Conservation (phyloP, 2,113 vertebrate species). For the Scolopax mira region DNA sequence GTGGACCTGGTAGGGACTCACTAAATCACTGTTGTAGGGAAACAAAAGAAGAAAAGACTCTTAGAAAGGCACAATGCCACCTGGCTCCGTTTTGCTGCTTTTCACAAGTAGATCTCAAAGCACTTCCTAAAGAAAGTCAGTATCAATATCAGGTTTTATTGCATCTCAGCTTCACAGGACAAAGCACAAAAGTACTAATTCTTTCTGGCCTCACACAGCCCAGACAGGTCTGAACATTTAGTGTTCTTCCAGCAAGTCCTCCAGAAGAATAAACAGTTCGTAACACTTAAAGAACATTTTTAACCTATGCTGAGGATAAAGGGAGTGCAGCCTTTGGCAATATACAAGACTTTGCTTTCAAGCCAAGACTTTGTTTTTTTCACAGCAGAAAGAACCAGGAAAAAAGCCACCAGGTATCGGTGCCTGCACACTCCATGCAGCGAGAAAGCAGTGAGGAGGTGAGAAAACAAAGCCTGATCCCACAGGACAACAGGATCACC, state of each 20-base stretch:
- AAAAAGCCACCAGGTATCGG: neutral
- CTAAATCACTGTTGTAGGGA: neutral
- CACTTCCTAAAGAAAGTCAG: neutral
- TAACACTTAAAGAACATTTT: neutral
- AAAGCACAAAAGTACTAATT: neutral
- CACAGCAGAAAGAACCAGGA: neutral
- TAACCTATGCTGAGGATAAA: neutral
- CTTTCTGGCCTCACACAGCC: neutral
- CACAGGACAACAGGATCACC: neutral
- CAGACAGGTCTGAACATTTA: neutral
- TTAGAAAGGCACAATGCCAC: neutral
- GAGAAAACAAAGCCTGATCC: neutral
- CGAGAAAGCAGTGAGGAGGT: neutral
- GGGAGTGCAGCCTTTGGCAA: neutral
- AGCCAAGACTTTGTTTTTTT: neutral
- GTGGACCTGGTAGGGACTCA: neutral
- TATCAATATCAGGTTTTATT: neutral
- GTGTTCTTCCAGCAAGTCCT: neutral
- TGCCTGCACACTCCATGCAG: rapidly evolving
- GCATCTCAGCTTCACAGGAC: neutral
- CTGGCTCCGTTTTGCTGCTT: neutral
- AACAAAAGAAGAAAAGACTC: neutral
- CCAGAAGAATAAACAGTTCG: neutral
- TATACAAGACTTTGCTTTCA: neutral
- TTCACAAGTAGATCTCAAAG: neutral